Base-by-base conservation (phyloP, 2,797 vertebrate genomes). In the Luscinia luscinia region DNA sequence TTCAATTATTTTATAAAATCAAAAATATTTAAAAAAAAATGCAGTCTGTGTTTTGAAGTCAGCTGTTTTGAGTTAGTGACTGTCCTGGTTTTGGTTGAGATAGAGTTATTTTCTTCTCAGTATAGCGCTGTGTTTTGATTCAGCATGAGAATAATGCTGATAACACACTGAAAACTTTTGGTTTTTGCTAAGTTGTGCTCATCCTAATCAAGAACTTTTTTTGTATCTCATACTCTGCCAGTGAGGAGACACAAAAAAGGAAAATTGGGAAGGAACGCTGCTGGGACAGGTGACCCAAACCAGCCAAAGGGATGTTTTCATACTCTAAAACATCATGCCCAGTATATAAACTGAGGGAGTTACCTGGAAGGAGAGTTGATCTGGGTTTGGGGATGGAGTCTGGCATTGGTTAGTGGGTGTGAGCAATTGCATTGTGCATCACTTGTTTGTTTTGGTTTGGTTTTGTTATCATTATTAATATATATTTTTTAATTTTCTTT, bases 231-330 rank as follows among this genome's bases (percentile, higher is more conserved):
- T 19, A 5, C 28, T 30, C 28, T 52, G 51, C 17, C 7, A 30
- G 51, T 52, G 18, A 52, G 28, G 17, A 45, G 20, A 23, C 20
- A 22, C 24, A 23, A 12, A 32, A 52, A 52, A 63, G 7, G 7
- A 58, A 77, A 77, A 32, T 9, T 40, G 15, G 6, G 51, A 70
- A 55, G 28, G 24, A 69, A 2, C 15, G 8, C 6, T 19, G 17
- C n/a, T 24, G 12, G 38, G 12, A 32, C 4, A 16, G 9, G 12
- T 52, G 45, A 52, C 15, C 26, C 0, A 0, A 46, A 52, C 6
- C 34, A 24, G 15, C 12, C 18, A 34, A 64, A 59, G 11, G 34
- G 5, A 46, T 24, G 23, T 36, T 89, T 70, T 34, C 30, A 20
- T 32, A 9, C 15, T 30, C 36, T 19, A 23, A 30, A 64, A 41